Evolutionary conservation across 2,888 invertebrate species (phyloP), one percentile per base, ranked within the genome.

Genomic region (Monoplex corrugatus): DNA sequence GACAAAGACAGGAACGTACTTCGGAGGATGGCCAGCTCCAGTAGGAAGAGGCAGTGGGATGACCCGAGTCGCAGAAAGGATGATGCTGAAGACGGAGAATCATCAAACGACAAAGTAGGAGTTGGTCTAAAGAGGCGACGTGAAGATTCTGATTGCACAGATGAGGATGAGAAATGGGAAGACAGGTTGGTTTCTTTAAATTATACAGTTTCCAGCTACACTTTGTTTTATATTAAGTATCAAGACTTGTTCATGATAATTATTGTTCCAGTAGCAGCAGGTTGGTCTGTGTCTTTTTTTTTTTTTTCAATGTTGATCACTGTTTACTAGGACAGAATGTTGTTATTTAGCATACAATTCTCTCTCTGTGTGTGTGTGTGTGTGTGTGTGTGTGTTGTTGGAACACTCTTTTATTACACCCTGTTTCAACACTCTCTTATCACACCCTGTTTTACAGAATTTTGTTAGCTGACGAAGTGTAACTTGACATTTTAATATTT

Each of bases 301-400:
- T 13, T n/a, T 50, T 50, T 50, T 50, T 10, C 19, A 19, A 50
- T 13, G 50, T 50, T 50, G 10, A 19, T 13, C 19, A 13, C 19
- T 50, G 19, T 50, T 50, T 19, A 50, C 50, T 13, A 50, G 13
- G 19, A 19, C 19, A 50, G 19, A 10, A 50, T 50, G n/a, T n/a
- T n/a, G n/a, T n/a, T n/a, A n/a, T n/a, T n/a, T n/a, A n/a, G n/a
- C n/a, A n/a, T 50, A 50, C 8, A 50, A 19, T 19, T 68, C 68
- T 68, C 68, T 68, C 68, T 23, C 68, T 68, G 68, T 68, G 28
- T 68, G 28, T 68, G 13, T 2, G 68, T n/a, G n/a, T 68, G n/a
- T 68, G 68, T n/a, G 68, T n/a, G 68, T 28, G 68, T 68, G 68
- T 68, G 75, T n/a, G n/a, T n/a, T n/a, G n/a, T n/a, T n/a, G n/a